phyloP scores from a whole-genome alignment of 2,113 vertebrate genomes.

The Ascaphus truei region DNA sequence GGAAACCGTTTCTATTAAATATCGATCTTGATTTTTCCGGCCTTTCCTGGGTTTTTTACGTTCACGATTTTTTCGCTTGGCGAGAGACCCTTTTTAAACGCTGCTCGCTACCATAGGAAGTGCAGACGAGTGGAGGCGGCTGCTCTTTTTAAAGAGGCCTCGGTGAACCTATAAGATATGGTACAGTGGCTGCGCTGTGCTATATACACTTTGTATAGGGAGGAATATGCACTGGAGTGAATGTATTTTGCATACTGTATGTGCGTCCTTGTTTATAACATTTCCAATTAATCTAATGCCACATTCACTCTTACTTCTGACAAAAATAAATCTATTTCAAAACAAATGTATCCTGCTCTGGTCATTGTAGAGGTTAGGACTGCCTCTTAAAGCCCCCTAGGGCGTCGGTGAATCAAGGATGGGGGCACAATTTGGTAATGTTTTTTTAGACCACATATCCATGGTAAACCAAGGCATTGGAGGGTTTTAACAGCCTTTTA shows the following conservation, averaged over 20 bases:
- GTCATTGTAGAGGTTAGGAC: too few relatives aligned
- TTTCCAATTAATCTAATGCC: slow-evolving; percentile 15
- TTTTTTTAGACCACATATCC: too few relatives aligned
- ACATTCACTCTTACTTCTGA: slow-evolving; percentile 15
- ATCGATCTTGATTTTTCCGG: too few relatives aligned
- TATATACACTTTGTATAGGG: slow-evolving; percentile 11
- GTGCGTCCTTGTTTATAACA: slow-evolving; percentile 25
- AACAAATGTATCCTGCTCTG: too few relatives aligned
- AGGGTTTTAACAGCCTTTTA: too few relatives aligned
- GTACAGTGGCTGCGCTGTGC: slow-evolving; percentile 7
- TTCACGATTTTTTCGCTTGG: too few relatives aligned
- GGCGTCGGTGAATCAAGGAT: too few relatives aligned
- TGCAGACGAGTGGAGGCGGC: too few relatives aligned
- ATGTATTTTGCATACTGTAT: slow-evolving; percentile 34
- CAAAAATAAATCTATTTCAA: slow-evolving; percentile 30
- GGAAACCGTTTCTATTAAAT: background rate
- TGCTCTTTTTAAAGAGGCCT: background rate
- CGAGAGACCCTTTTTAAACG: slow-evolving; percentile 7
- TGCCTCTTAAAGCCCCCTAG: too few relatives aligned
- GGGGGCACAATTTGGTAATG: too few relatives aligned
- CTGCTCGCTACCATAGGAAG: background rate
- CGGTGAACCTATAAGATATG: background rate
- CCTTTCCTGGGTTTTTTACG: background rate
- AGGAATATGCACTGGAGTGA: too few relatives aligned
- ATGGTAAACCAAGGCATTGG: too few relatives aligned